Percentiles rank a stretch among this genome's conserved stretches.
Conservation (phyloP, 2,797 vertebrate species). For the Cuniculus paca region DNA sequence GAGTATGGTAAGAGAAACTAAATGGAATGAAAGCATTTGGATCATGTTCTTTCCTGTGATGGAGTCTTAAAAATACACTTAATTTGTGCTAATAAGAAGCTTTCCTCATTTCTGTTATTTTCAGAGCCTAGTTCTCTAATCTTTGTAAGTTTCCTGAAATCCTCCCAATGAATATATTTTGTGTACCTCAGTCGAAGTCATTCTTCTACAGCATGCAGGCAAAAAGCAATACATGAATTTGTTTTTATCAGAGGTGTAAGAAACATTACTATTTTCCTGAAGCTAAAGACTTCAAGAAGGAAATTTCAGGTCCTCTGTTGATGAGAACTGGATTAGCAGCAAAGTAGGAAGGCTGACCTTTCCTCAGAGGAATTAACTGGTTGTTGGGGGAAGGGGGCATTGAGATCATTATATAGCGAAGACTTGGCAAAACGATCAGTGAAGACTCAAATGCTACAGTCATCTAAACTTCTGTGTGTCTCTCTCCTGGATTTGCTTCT, state of each 20-base stretch:
- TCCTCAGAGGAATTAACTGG: background rate
- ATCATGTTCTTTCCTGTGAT: background rate
- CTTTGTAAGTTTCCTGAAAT: constrained; percentile 8
- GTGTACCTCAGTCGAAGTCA: background rate
- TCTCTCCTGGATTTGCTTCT: background rate
- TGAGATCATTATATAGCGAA: background rate
- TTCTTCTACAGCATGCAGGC: background rate
- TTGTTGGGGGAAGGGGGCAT: no score
- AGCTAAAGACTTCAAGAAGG: background rate
- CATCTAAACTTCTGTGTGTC: background rate
- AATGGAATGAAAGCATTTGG: background rate
- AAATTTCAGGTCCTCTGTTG: background rate
- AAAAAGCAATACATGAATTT: background rate
- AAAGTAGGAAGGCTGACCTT: background rate
- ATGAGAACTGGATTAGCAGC: background rate
- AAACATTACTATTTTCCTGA: background rate
- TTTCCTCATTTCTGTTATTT: background rate
- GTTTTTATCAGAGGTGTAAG: background rate
- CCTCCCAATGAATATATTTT: background rate
- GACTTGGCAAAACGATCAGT: background rate
- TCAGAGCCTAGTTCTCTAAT: background rate
- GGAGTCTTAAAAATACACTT: background rate
- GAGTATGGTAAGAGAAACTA: background rate
- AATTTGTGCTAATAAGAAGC: background rate
- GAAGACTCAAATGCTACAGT: background rate